Evolutionary conservation across 35 echinoderm and acorn worm genomes (phyloP).

Genomic region (Acanthaster planci): DNA sequence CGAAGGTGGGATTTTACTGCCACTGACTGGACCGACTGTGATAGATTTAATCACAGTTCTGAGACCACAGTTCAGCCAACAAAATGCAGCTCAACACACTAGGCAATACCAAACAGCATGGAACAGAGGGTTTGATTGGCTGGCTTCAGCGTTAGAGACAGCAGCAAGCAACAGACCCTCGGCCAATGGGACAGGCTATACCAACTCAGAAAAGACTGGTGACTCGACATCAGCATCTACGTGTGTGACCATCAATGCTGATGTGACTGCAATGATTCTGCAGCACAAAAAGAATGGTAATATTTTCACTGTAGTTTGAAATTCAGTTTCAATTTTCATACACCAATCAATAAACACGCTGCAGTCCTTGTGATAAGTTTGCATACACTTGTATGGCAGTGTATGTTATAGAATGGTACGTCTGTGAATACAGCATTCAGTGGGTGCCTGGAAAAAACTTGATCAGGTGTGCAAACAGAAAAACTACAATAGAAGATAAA

Average conservation of each 20-base stretch:
- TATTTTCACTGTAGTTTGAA: background rate
- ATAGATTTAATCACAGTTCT: conserved; percentile 10
- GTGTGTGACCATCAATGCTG: background rate
- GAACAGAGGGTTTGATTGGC: conserved; percentile 40
- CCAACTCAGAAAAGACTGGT: background rate
- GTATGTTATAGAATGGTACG: too few species aligned
- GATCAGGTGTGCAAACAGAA: too few species aligned
- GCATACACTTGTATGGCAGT: too few species aligned
- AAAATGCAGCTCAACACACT: background rate
- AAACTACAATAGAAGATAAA: too few species aligned
- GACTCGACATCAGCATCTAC: background rate
- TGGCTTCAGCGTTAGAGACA: background rate
- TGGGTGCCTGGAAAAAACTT: too few species aligned
- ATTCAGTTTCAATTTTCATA: too few species aligned
- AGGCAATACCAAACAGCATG: background rate
- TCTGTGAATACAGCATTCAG: too few species aligned
- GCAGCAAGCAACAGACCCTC: background rate
- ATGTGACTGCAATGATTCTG: conserved; percentile 4
- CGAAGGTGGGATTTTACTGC: conserved; percentile 4
- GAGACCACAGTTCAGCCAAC: background rate
- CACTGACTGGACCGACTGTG: background rate
- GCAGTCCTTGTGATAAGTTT: too few species aligned
- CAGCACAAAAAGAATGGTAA: background rate
- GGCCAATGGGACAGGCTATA: background rate
- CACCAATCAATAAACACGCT: too few species aligned